Conservation (phyloP, 37 sponge, comb jelly and placozoan genomes). For the Aplysina aerophoba region DNA sequence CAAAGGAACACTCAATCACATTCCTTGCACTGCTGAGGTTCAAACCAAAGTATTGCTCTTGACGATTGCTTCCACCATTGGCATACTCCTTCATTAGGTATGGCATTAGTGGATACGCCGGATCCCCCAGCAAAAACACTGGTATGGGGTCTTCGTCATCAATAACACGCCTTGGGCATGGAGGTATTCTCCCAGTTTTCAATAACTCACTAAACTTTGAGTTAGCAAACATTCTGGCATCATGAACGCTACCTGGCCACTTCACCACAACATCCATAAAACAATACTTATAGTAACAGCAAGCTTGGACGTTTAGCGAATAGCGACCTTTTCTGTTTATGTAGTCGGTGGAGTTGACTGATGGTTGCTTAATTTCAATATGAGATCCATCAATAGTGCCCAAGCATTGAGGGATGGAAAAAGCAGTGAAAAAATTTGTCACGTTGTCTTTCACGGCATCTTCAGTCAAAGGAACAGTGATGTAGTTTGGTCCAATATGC, state of each 20-base stretch:
- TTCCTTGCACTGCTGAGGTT: constrained; percentile 33
- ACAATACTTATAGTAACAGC: constrained; percentile 28
- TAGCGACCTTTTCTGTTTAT: constrained; percentile 39
- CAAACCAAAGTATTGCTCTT: constrained; percentile 51
- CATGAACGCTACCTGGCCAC: constrained; percentile 41
- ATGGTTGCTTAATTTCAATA: constrained; percentile 41
- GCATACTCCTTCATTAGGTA: constrained; percentile 56
- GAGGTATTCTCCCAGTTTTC: constrained; percentile 22
- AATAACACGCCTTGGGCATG: neutral
- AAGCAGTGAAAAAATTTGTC: constrained; percentile 3
- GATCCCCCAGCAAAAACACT: neutral
- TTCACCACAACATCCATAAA: constrained; percentile 56
- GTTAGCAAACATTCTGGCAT: constrained; percentile 22
- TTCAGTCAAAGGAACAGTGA: constrained; percentile 28
- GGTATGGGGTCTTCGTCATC: constrained; percentile 36
- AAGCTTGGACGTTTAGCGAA: constrained; percentile 50
- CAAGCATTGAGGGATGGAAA: constrained; percentile 33
- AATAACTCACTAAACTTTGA: neutral
- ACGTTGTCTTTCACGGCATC: constrained; percentile 29
- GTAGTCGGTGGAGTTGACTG: constrained; percentile 34
- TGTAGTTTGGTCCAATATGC: constrained; percentile 34
- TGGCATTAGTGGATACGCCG: constrained; percentile 34
- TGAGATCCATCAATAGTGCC: constrained; percentile 56
- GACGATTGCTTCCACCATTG: constrained; percentile 12
- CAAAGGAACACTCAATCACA: constrained; percentile 54